Conservation (phyloP, 2,888 invertebrate species). For the Eretmocerus hayati region DNA sequence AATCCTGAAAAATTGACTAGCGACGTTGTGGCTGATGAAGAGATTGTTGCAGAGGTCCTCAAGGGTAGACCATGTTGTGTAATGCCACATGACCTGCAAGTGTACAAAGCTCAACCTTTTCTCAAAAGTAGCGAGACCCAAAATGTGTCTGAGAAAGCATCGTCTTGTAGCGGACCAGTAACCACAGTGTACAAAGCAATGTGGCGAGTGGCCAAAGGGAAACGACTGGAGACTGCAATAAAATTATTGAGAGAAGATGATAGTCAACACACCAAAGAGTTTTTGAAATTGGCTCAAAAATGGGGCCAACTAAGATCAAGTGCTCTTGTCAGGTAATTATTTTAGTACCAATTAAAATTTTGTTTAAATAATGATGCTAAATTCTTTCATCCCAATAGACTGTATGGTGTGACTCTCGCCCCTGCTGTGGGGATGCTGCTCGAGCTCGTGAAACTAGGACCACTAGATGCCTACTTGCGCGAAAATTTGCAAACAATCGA, state of each 20-base stretch:
- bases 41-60: constrained; percentile 45
- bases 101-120: constrained; percentile 56
- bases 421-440: constrained; percentile 74
- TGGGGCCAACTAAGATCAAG: constrained; percentile 74
- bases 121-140: constrained; percentile 30
- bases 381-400: constrained; percentile 35
- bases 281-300: constrained; percentile 67
- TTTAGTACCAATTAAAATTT: not conserved
- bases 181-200: constrained; percentile 58
- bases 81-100: constrained; percentile 60
- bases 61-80: constrained; percentile 58
- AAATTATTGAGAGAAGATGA: constrained; percentile 67
- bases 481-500: constrained; percentile 49
- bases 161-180: constrained; percentile 22
- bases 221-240: constrained; percentile 71
- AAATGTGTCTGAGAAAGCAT: constrained; percentile 15
- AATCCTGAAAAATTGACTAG: constrained; percentile 53
- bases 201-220: constrained; percentile 70
- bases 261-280: constrained; percentile 55
- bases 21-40: constrained; percentile 54
- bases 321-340: constrained; percentile 56
- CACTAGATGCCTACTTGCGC: constrained; percentile 66
- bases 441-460: constrained; percentile 73
- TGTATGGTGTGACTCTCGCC: constrained; percentile 71
- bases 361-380: not conserved